Evolutionary conservation across 1,140 invertebrate genomes (phyloP).

Genomic region (Drosophila grimshawi): DNA sequence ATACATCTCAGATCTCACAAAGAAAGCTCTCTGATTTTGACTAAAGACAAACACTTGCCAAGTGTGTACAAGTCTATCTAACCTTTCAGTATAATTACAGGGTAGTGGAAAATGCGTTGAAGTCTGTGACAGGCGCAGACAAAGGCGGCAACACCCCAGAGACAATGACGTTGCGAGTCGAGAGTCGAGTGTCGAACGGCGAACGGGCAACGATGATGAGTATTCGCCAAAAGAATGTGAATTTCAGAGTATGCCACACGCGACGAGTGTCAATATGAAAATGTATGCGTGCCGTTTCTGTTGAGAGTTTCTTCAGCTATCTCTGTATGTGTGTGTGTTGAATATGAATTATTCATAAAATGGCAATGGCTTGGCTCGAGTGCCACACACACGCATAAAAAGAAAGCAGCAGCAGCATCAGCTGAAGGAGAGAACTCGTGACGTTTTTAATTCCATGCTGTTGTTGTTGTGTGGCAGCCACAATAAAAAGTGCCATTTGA

Average conservation of each 20-base stretch:
- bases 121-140: constrained; percentile 51
- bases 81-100: neutral
- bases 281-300: constrained; percentile 68
- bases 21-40: no score
- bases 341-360: constrained; percentile 82
- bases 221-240: constrained; percentile 56
- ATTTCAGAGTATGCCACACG: constrained; percentile 46
- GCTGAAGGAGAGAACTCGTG: constrained; percentile 47
- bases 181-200: neutral
- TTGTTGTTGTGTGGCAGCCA: constrained; percentile 25
- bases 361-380: constrained; percentile 64
- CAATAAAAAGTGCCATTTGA: constrained; percentile 32
- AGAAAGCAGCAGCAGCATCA: constrained; percentile 54
- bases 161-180: constrained; percentile 63
- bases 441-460: constrained; percentile 41
- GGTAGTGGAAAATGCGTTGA: constrained; percentile 11
- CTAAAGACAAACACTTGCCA: no score
- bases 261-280: constrained; percentile 78
- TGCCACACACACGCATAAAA: constrained; percentile 61
- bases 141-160: constrained; percentile 53
- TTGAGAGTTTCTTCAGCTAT: constrained; percentile 5
- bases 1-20: no score
- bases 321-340: constrained; percentile 29
- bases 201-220: constrained; percentile 68
- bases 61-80: no score